Evolutionary conservation across 2,888 invertebrate species (phyloP).

Genomic region (Heliconius erato): DNA sequence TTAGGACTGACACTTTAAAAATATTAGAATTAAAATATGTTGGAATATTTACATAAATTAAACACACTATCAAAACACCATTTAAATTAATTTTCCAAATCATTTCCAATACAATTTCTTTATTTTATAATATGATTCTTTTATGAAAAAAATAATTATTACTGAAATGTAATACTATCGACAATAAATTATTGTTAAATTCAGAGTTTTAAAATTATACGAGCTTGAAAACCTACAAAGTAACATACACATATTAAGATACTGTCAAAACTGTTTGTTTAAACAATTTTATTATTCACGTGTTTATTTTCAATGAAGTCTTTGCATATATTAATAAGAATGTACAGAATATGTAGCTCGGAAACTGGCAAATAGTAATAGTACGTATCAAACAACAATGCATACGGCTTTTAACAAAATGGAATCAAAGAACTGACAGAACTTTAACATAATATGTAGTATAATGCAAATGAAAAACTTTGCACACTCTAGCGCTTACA

Average conservation of each 20-base stretch:
- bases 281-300: not conserved
- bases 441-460: slow-evolving; percentile 4
- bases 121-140: not conserved
- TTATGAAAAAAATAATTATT: no score
- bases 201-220: no score
- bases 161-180: no score
- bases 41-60: no score
- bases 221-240: not conserved
- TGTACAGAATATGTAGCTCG: not conserved
- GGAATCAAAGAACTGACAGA: not conserved
- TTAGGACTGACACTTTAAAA: no score
- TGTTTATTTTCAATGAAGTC: not conserved
- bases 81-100: no score
- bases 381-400: not conserved
- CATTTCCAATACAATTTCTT: not conserved
- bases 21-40: no score
- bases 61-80: no score
- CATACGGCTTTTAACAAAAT: not conserved
- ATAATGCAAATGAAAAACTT: slow-evolving; percentile 4
- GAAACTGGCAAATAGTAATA: no score
- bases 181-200: no score
- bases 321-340: not conserved
- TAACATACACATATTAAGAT: not conserved
- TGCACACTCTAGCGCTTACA: not conserved
- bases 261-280: not conserved